Conservation (phyloP, 2,113 vertebrate genomes). For the Eulacestoma nigropectus region DNA sequence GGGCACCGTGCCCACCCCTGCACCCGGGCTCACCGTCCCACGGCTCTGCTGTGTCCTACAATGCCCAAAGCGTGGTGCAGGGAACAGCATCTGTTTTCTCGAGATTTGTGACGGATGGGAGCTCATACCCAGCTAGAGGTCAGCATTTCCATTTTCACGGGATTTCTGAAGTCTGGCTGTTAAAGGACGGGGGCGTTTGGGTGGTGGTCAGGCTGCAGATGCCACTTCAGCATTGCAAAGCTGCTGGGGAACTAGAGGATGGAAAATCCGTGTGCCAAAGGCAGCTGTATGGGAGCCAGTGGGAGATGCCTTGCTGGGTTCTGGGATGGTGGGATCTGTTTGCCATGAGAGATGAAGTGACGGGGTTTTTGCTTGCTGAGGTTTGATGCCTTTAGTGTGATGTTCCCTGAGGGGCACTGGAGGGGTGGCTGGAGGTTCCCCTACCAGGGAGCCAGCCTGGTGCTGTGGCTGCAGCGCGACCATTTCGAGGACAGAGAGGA, state of each 20-base stretch:
- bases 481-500: rapidly evolving
- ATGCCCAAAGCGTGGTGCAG: rapidly evolving
- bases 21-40: rapidly evolving
- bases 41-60: background rate
- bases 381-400: background rate
- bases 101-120: background rate
- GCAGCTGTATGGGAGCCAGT: rapidly evolving
- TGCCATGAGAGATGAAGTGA: rapidly evolving
- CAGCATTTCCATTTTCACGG: slow-evolving; percentile 21
- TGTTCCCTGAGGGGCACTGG: rapidly evolving
- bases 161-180: background rate
- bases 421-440: background rate
- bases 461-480: rapidly evolving
- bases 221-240: background rate
- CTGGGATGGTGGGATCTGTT: background rate
- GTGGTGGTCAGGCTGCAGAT: background rate
- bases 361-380: background rate
- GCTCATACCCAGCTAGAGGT: background rate
- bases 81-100: background rate
- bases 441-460: background rate
- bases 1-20: rapidly evolving
- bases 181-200: rapidly evolving
- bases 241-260: background rate
- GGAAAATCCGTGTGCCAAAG: background rate
- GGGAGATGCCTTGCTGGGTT: background rate